Conservation (phyloP, 2,113 vertebrate genomes). For the Thinocorus orbignyianus region DNA sequence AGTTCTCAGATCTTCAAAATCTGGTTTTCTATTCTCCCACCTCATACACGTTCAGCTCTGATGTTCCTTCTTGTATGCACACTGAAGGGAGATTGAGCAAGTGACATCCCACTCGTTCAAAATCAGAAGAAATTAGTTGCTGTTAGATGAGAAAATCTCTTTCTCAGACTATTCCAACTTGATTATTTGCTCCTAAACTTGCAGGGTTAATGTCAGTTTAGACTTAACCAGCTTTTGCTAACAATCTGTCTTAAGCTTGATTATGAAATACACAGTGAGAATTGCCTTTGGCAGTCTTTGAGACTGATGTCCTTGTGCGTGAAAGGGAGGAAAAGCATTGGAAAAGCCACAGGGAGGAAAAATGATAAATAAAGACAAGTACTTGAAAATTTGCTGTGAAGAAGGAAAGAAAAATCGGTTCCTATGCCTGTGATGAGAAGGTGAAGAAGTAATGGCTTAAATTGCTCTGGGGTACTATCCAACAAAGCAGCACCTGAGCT, state of each 20-base stretch:
- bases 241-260: neutral
- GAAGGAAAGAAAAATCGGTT: neutral
- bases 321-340: neutral
- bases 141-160: neutral
- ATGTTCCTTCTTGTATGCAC: neutral
- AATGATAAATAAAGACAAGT: conserved; percentile 4
- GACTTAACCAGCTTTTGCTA: neutral
- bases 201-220: conserved; percentile 3
- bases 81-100: neutral
- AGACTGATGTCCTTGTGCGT: neutral
- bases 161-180: neutral
- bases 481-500: conserved; percentile 8
- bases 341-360: neutral
- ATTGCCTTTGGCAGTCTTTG: conserved; percentile 5
- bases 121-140: neutral
- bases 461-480: conserved; percentile 20
- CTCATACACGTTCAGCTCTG: neutral
- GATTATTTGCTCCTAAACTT: neutral
- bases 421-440: neutral
- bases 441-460: conserved; percentile 4
- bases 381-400: neutral
- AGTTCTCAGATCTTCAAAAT: neutral
- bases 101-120: neutral
- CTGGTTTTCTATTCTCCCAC: neutral
- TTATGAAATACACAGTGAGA: neutral